These are phyloP conservation scores for Helicoverpa zea DNA, from an alignment of 1,140 invertebrate species.

Conservation along the genomic window DNA sequence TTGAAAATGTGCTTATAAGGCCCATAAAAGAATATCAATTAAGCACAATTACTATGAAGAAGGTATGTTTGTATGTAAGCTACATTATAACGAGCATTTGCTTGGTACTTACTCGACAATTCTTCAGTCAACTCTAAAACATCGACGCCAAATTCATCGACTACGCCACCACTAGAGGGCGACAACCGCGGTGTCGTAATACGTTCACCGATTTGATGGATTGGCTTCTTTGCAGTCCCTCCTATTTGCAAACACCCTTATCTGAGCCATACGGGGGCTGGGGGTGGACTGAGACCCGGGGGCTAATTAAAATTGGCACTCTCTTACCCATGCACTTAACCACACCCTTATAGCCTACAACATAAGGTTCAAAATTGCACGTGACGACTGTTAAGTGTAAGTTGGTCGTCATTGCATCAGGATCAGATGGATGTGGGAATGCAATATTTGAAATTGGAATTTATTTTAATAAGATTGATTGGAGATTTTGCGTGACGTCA, in stretches of 20 bases:
- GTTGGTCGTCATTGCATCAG: conserved; percentile 8
- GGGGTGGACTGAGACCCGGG: conserved; percentile 52
- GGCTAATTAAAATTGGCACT: conserved; percentile 85
- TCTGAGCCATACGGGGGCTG: conserved; percentile 62
- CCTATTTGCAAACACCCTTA: conserved; percentile 86
- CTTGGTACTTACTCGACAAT: no score
- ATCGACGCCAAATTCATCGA: conserved; percentile 23
- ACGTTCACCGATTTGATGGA: conserved; percentile 84
- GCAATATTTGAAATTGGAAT: conserved; percentile 47
- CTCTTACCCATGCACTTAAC: conserved; percentile 53
- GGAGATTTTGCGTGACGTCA: conserved; percentile 23
- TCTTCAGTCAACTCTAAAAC: not conserved
- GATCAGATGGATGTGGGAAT: conserved; percentile 32
- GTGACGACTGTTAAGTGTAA: not conserved
- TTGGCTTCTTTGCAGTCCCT: conserved; percentile 84
- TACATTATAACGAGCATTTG: not conserved
- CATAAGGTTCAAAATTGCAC: conserved; percentile 56
- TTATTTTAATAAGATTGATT: conserved; percentile 50
- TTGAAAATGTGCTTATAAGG: no score
- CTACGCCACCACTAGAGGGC: conserved; percentile 61
- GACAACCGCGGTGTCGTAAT: conserved; percentile 82
- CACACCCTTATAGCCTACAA: conserved; percentile 47
- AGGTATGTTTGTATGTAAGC: not conserved
- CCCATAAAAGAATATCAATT: no score
- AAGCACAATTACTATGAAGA: no score